Evolutionary conservation across 2,888 invertebrate species (phyloP).

Genomic region (Pseudococcus viburni): DNA sequence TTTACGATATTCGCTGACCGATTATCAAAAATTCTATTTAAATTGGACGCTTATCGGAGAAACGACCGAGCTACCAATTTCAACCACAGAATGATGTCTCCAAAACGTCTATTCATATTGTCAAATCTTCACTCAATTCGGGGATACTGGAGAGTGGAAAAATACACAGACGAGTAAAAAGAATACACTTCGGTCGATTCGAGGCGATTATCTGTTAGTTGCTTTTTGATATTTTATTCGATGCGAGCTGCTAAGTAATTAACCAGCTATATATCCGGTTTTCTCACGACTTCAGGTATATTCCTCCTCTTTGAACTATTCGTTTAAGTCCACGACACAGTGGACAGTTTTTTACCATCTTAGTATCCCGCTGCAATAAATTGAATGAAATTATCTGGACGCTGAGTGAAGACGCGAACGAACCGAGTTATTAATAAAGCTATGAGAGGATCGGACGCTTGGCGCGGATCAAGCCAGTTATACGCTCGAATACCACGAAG

Average conservation of each 20-base stretch:
- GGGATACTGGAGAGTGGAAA: no score
- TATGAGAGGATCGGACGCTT: background rate
- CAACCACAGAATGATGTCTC: background rate
- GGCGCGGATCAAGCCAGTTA: background rate
- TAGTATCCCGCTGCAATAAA: constrained; percentile 45
- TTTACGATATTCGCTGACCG: constrained; percentile 9
- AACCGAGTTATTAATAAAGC: constrained; percentile 3
- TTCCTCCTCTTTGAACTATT: no score
- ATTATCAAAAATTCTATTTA: background rate
- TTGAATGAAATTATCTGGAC: constrained; percentile 36
- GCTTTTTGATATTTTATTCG: constrained; percentile 47
- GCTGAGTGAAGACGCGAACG: background rate
- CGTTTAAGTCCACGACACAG: background rate
- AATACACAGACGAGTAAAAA: background rate
- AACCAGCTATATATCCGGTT: constrained; percentile 48
- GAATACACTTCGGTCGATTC: background rate
- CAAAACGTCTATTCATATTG: constrained; percentile 15
- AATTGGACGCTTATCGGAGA: background rate
- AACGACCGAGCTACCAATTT: background rate
- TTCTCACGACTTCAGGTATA: constrained; percentile 17
- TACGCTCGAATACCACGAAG: background rate
- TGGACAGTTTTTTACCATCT: background rate
- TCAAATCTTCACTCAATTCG: background rate
- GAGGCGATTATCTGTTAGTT: constrained; percentile 36
- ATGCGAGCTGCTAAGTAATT: constrained; percentile 35